Percentiles rank a stretch among this genome's conserved stretches.
phyloP scores from a whole-genome alignment of 2,888 invertebrate species.

The Folsomia manolachei region DNA sequence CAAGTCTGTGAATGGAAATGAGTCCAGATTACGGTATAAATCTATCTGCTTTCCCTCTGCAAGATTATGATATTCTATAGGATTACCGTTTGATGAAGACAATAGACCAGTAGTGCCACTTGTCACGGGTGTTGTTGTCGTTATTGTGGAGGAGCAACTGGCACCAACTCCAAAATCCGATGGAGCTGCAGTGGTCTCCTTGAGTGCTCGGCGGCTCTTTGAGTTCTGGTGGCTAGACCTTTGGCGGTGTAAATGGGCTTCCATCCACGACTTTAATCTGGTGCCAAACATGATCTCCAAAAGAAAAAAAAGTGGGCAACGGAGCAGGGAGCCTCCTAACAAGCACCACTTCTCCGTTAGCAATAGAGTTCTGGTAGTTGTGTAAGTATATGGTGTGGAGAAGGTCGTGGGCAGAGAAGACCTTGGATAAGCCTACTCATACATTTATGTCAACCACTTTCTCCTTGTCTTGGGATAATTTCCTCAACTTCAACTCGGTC shows the following conservation, averaged over 20 bases:
- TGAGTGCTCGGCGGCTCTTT: constrained; percentile 28
- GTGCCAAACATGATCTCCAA: constrained; percentile 49
- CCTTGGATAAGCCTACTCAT: constrained; percentile 18
- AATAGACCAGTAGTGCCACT: constrained; percentile 1
- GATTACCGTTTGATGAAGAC: constrained; percentile 1
- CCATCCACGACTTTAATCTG: constrained; percentile 51
- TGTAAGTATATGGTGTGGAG: background rate
- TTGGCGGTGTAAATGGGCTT: constrained; percentile 49
- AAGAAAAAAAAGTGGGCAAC: constrained; percentile 17
- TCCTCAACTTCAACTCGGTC: constrained; percentile 18
- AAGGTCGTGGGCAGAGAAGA: background rate
- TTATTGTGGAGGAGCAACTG: constrained; percentile 13
- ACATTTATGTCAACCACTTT: constrained; percentile 16
- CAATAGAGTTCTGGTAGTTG: background rate
- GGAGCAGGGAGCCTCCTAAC: constrained; percentile 22
- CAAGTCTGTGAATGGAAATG: background rate
- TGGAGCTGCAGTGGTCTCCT: constrained; percentile 19
- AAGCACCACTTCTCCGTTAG: constrained; percentile 9
- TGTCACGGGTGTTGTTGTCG: background rate
- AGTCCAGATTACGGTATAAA: background rate
- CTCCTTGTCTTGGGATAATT: constrained; percentile 3
- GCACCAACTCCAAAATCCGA: constrained; percentile 10
- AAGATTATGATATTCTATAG: background rate
- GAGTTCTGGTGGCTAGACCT: constrained; percentile 39
- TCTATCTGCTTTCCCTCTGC: background rate